These are phyloP conservation scores for Drosophila bunnanda DNA, from an alignment of 2,888 invertebrate species.

Conservation along the genomic window DNA sequence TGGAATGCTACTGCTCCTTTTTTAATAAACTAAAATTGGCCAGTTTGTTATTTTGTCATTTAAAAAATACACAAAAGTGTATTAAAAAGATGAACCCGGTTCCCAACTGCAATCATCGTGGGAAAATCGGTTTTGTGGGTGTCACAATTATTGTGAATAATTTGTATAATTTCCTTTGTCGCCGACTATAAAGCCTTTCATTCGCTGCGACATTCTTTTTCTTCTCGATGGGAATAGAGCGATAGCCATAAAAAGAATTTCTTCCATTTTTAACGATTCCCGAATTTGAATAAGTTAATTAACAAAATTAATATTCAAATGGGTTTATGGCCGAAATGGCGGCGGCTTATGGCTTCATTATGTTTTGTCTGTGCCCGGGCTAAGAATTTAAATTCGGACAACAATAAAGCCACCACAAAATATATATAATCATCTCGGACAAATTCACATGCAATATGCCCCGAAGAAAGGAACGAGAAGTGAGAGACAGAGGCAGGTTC, in stretches of 20 bases:
- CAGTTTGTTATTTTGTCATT: background rate
- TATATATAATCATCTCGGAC: constrained; percentile 56
- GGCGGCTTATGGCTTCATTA: constrained; percentile 76
- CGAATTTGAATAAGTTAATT: constrained; percentile 77
- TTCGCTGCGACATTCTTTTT: constrained; percentile 5
- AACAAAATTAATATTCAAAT: constrained; percentile 78
- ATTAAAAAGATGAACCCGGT: constrained; percentile 9
- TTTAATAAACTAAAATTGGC: background rate
- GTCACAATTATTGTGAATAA: constrained; percentile 44
- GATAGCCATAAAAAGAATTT: constrained; percentile 56
- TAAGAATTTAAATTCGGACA: constrained; percentile 50
- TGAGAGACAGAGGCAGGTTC: constrained; percentile 60
- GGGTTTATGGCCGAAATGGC: constrained; percentile 72
- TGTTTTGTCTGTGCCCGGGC: constrained; percentile 58
- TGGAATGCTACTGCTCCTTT: background rate
- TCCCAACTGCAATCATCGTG: constrained; percentile 28
- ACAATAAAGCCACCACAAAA: constrained; percentile 63
- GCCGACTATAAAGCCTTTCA: constrained; percentile 55
- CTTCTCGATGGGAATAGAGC: constrained; percentile 35
- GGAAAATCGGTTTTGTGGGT: constrained; percentile 43
- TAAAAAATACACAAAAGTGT: background rate
- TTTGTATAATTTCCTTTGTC: constrained; percentile 54
- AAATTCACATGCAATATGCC: constrained; percentile 70
- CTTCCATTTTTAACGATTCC: constrained; percentile 69
- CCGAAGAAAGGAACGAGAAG: constrained; percentile 26